Conservation (phyloP, 2,113 vertebrate genomes). For the Austrofundulus limnaeus region DNA sequence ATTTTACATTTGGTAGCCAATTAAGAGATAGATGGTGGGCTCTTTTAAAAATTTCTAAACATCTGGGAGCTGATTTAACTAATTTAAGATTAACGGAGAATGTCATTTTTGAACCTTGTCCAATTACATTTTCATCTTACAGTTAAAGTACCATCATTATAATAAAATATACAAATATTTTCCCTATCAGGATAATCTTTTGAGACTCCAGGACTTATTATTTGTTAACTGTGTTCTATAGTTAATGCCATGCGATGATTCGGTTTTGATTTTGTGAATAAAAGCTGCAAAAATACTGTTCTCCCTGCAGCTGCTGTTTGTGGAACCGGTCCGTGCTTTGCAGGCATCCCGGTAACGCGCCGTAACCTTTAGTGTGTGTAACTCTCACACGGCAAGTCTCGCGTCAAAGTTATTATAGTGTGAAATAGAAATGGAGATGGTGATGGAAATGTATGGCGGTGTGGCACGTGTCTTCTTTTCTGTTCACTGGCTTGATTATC, state of each 20-base stretch:
- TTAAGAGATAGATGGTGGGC: background rate
- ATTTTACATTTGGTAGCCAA: background rate
- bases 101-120: background rate
- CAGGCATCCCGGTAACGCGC: too few relatives aligned
- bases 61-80: background rate
- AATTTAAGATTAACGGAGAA: conserved; percentile 1
- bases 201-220: background rate
- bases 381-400: conserved; percentile 1
- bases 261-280: background rate
- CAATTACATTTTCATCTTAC: background rate
- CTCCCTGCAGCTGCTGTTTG: background rate
- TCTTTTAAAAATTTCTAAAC: background rate
- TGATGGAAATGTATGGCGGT: background rate
- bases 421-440: conserved; percentile 1
- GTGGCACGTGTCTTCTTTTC: background rate
- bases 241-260: background rate
- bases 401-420: background rate
- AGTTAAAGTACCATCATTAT: background rate
- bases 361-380: background rate
- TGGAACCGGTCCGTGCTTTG: background rate
- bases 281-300: background rate
- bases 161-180: background rate
- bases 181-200: too few relatives aligned
- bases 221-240: background rate
- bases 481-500: conserved; percentile 5